phyloP scores from a whole-genome alignment of 2,797 vertebrate species.

The Sebastes itinus region DNA sequence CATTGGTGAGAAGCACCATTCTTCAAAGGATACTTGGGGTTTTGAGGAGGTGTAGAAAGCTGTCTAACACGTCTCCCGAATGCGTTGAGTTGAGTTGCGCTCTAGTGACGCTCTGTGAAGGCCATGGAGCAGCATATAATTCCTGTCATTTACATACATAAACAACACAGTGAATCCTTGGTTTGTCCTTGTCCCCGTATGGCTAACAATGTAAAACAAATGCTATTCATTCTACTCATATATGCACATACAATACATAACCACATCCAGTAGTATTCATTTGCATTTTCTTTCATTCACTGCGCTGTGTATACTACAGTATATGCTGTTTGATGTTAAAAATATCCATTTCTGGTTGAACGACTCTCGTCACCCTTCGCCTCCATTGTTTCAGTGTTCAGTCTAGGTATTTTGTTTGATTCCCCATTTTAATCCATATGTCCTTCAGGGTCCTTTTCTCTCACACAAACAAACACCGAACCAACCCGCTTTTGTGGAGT shows the following conservation, averaged over 20 bases:
- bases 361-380: not conserved
- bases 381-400: not conserved
- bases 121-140: not conserved
- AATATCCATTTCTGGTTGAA: not conserved
- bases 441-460: not conserved
- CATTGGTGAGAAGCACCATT: no score
- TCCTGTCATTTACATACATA: not conserved
- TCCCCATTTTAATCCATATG: not conserved
- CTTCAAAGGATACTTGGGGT: no score
- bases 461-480: constrained; percentile 6
- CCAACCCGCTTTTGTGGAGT: constrained; percentile 6
- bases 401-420: not conserved
- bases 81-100: not conserved
- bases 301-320: not conserved
- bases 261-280: not conserved
- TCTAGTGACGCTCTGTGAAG: not conserved
- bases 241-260: not conserved
- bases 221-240: not conserved
- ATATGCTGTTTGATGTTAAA: not conserved
- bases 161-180: not conserved
- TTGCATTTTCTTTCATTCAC: not conserved
- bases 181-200: not conserved
- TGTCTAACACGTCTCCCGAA: not conserved
- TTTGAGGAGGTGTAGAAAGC: not conserved
- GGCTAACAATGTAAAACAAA: not conserved